Percentiles rank a stretch among this genome's conserved stretches.
phyloP scores from a whole-genome alignment of 2,888 invertebrate species.

The Eupithecia abbreviata region DNA sequence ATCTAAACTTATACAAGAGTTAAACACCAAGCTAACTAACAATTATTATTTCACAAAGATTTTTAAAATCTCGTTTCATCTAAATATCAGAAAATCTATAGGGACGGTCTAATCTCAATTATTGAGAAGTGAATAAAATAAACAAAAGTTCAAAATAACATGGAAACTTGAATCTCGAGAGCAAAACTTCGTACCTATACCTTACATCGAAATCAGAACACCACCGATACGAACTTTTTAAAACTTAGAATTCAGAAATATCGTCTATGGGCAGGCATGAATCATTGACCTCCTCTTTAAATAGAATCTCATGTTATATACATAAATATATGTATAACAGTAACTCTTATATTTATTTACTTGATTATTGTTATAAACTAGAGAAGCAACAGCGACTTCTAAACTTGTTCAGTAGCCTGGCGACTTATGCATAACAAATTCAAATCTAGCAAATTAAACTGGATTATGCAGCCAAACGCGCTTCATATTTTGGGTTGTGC shows the following conservation, averaged over 20 bases:
- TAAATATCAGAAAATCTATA: neutral
- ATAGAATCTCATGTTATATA: neutral
- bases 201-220: neutral
- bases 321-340: neutral
- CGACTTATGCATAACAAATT: neutral
- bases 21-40: neutral
- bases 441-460: neutral
- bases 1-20: slow-evolving; percentile 4
- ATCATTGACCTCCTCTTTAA: neutral
- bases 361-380: neutral
- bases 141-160: neutral
- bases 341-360: neutral
- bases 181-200: neutral
- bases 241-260: too few relatives aligned
- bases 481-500: neutral
- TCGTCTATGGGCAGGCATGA: too few relatives aligned
- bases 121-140: neutral
- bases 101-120: neutral
- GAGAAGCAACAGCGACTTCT: neutral
- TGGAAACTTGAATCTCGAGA: neutral
- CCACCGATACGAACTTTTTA: too few relatives aligned
- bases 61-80: neutral
- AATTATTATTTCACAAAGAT: neutral
- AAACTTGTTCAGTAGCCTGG: neutral
- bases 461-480: neutral